Conservation (phyloP, 2,888 invertebrate species). For the Orthosia gothica region DNA sequence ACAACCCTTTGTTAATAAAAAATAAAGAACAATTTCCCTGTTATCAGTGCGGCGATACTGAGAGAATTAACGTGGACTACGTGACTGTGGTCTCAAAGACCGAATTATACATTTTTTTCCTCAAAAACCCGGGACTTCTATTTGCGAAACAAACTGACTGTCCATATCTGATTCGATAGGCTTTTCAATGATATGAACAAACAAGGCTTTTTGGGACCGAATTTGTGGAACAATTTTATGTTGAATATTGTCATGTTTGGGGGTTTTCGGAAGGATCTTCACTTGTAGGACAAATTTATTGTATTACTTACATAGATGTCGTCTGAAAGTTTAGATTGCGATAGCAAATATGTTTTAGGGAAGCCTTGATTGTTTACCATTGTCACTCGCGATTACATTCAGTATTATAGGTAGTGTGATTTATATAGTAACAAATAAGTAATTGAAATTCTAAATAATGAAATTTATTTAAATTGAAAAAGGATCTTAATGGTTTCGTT, state of each 20-base stretch:
- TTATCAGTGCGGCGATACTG: conserved; percentile 75
- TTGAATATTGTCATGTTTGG: conserved; percentile 36
- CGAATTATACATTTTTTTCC: conserved; percentile 67
- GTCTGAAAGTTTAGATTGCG: background rate
- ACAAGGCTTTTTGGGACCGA: conserved; percentile 51
- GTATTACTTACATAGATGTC: background rate
- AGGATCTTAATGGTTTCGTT: background rate
- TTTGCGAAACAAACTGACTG: conserved; percentile 66
- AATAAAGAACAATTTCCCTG: conserved; percentile 77
- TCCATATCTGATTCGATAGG: conserved; percentile 67
- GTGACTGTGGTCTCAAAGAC: conserved; percentile 58
- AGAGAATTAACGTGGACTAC: conserved; percentile 65
- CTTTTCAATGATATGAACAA: conserved; percentile 67
- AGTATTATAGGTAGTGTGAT: background rate
- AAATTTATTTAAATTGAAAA: background rate
- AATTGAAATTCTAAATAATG: background rate
- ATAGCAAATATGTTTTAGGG: background rate
- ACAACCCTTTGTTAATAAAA: conserved; percentile 62
- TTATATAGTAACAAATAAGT: background rate
- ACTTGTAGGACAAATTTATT: conserved; percentile 25
- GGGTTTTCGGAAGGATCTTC: conserved; percentile 19
- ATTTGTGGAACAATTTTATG: conserved; percentile 48
- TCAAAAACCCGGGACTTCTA: conserved; percentile 54
- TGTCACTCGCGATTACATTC: no score
- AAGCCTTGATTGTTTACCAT: no score